Evolutionary conservation across 2,888 invertebrate genomes (phyloP), one percentile per base, ranked within the genome.

Genomic region (Apeira syringaria): DNA sequence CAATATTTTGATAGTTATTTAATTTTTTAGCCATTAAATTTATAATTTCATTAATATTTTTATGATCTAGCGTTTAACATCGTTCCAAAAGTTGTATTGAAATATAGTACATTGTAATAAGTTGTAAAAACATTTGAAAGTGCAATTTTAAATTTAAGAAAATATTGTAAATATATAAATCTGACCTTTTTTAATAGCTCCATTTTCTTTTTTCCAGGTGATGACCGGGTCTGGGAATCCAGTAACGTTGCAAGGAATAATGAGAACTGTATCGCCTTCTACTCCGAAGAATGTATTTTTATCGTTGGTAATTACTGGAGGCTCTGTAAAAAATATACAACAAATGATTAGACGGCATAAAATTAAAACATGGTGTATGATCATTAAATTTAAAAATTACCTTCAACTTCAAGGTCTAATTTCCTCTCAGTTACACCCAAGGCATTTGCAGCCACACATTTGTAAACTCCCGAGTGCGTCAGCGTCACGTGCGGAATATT

Each of bases 151-250:
- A n/a, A n/a, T n/a, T n/a, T n/a, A n/a, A n/a, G n/a, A n/a, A 4
- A n/a, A n/a, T n/a, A n/a, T n/a, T n/a, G n/a, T n/a, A n/a, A n/a
- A n/a, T n/a, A n/a, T n/a, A n/a, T n/a, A n/a, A n/a, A n/a, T n/a
- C 26, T 31, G 34, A 52, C 47, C 44, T 11, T 24, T 5, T 6
- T 7, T 20, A n/a, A 50, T 31, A 3, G 3, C 17, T 11, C 24
- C 40, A 1, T 26, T 48, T 0, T 27, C 30, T 4, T 29, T 25
- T 18, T 25, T 49, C 62, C 62, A 64, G 3, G 34, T 29, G 3
- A 62, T 38, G 5, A 8, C 24, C 4, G 64, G 63, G 34, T 53
- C 47, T 1, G 63, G 64, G 24, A 53, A 46, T 12, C 64, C 63
- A 27, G 46, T 44, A 4, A 48, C 53, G 8, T 56, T 44, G 18